These are phyloP conservation scores for Colletes gigas DNA, from an alignment of 1,140 invertebrate species.

Conservation along the genomic window DNA sequence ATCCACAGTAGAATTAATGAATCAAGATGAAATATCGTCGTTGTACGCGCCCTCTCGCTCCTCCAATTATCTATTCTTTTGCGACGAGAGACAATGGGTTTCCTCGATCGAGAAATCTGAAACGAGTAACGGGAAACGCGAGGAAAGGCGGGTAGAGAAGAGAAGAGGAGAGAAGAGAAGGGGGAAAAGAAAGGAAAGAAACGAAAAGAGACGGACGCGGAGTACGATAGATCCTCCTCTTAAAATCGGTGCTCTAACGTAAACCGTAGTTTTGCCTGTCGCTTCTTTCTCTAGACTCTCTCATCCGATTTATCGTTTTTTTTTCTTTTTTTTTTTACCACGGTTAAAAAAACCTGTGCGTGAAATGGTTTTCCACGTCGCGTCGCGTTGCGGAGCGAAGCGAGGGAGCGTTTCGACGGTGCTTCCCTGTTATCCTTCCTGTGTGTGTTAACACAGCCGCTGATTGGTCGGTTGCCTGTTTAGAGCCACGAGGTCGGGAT, in stretches of 20 bases:
- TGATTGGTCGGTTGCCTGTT: conserved; percentile 83
- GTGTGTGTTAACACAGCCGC: conserved; percentile 71
- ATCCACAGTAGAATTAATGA: conserved; percentile 51
- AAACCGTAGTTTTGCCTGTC: background rate
- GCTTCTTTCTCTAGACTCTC: background rate
- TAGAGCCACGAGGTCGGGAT: conserved; percentile 97
- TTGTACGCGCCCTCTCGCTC: conserved; percentile 64
- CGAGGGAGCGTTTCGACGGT: conserved; percentile 64
- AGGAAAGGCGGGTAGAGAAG: background rate
- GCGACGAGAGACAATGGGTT: background rate
- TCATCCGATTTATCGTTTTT: background rate
- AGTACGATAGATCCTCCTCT: background rate
- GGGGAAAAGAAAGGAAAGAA: background rate
- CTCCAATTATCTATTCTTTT: conserved; percentile 28
- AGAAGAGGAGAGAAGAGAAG: background rate
- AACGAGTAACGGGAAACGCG: background rate
- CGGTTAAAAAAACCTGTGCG: too few relatives aligned
- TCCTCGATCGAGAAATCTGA: background rate
- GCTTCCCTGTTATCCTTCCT: conserved; percentile 45
- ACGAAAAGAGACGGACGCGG: background rate
- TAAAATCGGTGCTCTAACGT: too few relatives aligned
- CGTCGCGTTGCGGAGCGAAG: conserved; percentile 42
- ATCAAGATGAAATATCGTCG: conserved; percentile 45
- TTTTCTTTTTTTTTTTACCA: background rate
- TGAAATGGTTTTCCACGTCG: too few relatives aligned